phyloP scores from a whole-genome alignment of 2,113 vertebrate species.

The Argyrosomus japonicus region DNA sequence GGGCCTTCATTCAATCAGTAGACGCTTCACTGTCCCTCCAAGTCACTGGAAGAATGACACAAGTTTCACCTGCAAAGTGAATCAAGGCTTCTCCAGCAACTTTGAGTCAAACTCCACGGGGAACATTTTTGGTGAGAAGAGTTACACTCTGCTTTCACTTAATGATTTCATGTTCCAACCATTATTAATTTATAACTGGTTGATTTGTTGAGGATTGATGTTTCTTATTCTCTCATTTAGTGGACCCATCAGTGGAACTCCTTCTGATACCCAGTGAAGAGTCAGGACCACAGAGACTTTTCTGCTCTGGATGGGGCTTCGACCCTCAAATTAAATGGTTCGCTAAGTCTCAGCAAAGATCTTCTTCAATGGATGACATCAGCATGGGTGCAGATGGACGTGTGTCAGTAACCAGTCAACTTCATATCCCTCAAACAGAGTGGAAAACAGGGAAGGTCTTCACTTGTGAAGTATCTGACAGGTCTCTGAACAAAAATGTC shows the following conservation, averaged over 20 bases:
- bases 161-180: too few relatives aligned
- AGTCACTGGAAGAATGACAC: too few relatives aligned
- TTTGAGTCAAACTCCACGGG: neutral
- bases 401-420: conserved; percentile 67
- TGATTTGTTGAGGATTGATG: too few relatives aligned
- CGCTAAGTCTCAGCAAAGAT: neutral
- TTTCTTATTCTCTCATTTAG: too few relatives aligned
- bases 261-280: too few relatives aligned
- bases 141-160: too few relatives aligned
- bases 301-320: conserved; percentile 71
- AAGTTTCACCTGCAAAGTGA: too few relatives aligned
- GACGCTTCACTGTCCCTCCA: too few relatives aligned
- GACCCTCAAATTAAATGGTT: conserved; percentile 78
- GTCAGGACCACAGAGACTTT: conserved; percentile 54
- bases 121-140: conserved; percentile 65
- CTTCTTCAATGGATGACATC: neutral
- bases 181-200: too few relatives aligned
- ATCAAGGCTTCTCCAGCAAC: too few relatives aligned
- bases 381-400: conserved; percentile 62
- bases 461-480: conserved; percentile 74
- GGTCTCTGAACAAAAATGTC: rapidly evolving
- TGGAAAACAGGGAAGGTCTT: conserved; percentile 69
- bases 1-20: too few relatives aligned
- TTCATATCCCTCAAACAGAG: conserved; percentile 44
- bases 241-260: too few relatives aligned